Evolutionary conservation across 2,888 invertebrate species (phyloP), one percentile per base, ranked within the genome.

Genomic region (Belgica antarctica): DNA sequence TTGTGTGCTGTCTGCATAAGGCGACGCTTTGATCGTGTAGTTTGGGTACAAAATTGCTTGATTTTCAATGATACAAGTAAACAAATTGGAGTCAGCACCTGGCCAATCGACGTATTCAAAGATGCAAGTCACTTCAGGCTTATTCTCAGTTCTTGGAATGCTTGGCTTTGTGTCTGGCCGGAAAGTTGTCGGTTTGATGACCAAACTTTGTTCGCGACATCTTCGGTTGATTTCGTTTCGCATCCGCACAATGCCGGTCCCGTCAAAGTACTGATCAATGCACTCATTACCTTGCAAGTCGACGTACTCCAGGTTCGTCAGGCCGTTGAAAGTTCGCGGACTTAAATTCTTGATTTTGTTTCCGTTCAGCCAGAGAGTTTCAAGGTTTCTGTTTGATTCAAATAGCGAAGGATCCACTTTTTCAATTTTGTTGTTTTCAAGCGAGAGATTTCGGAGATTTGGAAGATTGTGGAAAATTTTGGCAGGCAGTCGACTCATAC

Each of bases 221-320:
- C 52, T 17, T 17, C 17, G 2, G 2, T 52, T 52, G 52, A 52
- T 52, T 7, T 17, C 17, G 3, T 22, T 7, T 22, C 12, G 7
- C 2, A 52, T 2, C 12, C 22, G 52, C 3, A 7, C 17, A 52
- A 52, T 52, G 7, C 12, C 3, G 2, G 8, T 52, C 7, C 52
- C 10, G 5, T 46, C 46, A 15, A 46, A 46, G 22, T 12, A 7
- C 22, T 52, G 19, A 28, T 66, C 47, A 12, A 66, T 66, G 19
- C 65, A 66, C 1, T 17, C 27, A 47, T 73, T 73, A 5, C 22
- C 25, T 34, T 70, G 71, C 15, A 73, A 69, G 47, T 72, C 68
- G 7, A 73, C 46, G 8, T 24, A 63, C 19, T 31, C 59, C 22
- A 73, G 41, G 8, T 27, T 65, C 1, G 24, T 15, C 24, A 71